These are phyloP conservation scores for Apodemia mormo DNA, from an alignment of 2,888 invertebrate species.

Conservation along the genomic window DNA sequence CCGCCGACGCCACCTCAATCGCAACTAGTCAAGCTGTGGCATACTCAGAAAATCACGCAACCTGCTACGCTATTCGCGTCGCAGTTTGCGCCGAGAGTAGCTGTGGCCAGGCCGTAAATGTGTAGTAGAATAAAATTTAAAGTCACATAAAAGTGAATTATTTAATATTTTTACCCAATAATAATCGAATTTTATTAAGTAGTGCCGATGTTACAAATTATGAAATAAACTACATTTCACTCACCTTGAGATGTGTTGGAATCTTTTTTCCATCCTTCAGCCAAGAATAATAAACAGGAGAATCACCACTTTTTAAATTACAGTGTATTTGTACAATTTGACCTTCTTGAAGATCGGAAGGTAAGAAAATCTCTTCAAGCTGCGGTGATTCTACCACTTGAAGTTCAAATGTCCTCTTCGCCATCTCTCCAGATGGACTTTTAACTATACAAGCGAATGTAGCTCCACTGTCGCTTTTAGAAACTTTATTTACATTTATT, in stretches of 20 bases:
- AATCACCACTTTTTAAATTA: conserved; percentile 87
- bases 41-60: too few relatives aligned
- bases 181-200: too few relatives aligned
- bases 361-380: conserved; percentile 91
- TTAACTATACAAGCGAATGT: conserved; percentile 89
- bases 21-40: too few relatives aligned
- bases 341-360: conserved; percentile 90
- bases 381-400: conserved; percentile 88
- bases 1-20: too few relatives aligned
- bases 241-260: conserved; percentile 84
- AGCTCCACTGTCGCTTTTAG: conserved; percentile 86
- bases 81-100: too few relatives aligned
- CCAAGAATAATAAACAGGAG: conserved; percentile 87
- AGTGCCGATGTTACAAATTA: too few relatives aligned
- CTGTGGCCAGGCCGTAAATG: too few relatives aligned
- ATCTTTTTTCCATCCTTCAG: conserved; percentile 85
- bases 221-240: too few relatives aligned
- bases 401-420: conserved; percentile 86
- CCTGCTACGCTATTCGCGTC: too few relatives aligned
- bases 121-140: too few relatives aligned
- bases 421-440: conserved; percentile 88
- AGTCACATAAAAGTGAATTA: too few relatives aligned
- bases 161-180: too few relatives aligned
- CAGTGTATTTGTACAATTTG: conserved; percentile 92
- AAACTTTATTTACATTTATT: conserved; percentile 82